Evolutionary conservation across 1,140 invertebrate species (phyloP).

Genomic region (Brachionus rotundiformis): DNA sequence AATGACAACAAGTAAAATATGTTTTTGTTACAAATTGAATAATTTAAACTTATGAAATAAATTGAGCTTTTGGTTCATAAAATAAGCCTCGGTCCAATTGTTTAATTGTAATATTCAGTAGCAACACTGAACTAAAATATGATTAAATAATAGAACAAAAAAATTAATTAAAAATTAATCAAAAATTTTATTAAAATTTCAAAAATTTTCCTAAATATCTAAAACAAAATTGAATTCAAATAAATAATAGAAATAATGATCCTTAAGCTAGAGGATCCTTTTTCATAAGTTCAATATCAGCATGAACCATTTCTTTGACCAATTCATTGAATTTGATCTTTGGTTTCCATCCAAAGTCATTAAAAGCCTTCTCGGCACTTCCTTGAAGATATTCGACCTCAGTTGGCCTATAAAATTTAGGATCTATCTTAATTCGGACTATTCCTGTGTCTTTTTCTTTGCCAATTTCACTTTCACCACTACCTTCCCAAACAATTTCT

Average conservation of each 20-base stretch:
- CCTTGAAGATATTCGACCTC: conserved; percentile 86
- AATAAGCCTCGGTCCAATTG: too few species aligned
- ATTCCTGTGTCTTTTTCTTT: conserved; percentile 77
- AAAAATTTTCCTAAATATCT: not conserved
- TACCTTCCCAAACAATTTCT: conserved; percentile 78
- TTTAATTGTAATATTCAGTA: not conserved
- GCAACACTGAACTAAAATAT: not conserved
- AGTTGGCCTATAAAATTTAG: conserved; percentile 92
- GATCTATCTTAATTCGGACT: conserved; percentile 84
- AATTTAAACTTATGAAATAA: too few species aligned
- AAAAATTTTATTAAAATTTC: not conserved
- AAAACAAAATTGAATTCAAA: not conserved
- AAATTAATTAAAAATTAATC: not conserved
- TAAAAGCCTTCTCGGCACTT: conserved; percentile 83
- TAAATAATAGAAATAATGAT: not conserved
- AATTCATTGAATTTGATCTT: conserved; percentile 79
- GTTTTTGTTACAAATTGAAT: not conserved
- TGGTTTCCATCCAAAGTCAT: conserved; percentile 81
- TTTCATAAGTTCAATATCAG: conserved; percentile 87
- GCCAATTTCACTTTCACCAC: conserved; percentile 81
- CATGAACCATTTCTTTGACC: conserved; percentile 92
- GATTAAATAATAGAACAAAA: not conserved
- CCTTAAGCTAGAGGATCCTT: conserved; percentile 73
- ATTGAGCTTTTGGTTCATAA: too few species aligned
- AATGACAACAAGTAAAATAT: too few species aligned